These are phyloP conservation scores for Apodemus agrarius DNA, from an alignment of 2,797 vertebrate species.

Conservation along the genomic window DNA sequence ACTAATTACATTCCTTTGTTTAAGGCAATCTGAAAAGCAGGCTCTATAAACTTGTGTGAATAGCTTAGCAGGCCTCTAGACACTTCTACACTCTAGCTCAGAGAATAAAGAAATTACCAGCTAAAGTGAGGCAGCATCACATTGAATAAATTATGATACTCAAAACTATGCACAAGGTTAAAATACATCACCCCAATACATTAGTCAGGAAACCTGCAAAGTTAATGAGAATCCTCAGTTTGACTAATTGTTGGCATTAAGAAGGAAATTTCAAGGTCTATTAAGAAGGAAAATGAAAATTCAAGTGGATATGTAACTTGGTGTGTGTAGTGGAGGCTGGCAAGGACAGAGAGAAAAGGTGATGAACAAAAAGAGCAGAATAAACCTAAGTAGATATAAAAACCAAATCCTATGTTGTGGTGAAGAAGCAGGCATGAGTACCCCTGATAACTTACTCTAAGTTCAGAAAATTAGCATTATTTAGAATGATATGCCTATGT, in stretches of 20 bases:
- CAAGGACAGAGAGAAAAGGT: slow-evolving; percentile 54
- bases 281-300: slow-evolving; percentile 78
- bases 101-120: neutral
- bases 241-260: slow-evolving; percentile 79
- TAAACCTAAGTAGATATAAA: neutral
- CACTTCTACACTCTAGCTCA: neutral
- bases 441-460: neutral
- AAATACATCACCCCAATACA: slow-evolving; percentile 58
- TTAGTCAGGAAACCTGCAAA: slow-evolving; percentile 65
- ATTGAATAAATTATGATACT: slow-evolving; percentile 18
- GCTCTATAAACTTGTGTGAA: slow-evolving; percentile 26
- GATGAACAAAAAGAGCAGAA: slow-evolving; percentile 34
- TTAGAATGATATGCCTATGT: neutral
- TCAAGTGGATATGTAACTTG: slow-evolving; percentile 58
- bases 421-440: neutral
- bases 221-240: slow-evolving; percentile 71
- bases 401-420: neutral
- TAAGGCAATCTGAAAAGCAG: neutral
- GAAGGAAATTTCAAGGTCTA: slow-evolving; percentile 78
- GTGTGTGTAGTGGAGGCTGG: neutral
- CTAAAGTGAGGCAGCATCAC: neutral
- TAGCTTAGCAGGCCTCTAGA: neutral
- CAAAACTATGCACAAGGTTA: slow-evolving; percentile 57
- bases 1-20: neutral
- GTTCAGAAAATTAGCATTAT: neutral